Conservation (phyloP, 2,888 invertebrate species). For the Tridacna gigas region DNA sequence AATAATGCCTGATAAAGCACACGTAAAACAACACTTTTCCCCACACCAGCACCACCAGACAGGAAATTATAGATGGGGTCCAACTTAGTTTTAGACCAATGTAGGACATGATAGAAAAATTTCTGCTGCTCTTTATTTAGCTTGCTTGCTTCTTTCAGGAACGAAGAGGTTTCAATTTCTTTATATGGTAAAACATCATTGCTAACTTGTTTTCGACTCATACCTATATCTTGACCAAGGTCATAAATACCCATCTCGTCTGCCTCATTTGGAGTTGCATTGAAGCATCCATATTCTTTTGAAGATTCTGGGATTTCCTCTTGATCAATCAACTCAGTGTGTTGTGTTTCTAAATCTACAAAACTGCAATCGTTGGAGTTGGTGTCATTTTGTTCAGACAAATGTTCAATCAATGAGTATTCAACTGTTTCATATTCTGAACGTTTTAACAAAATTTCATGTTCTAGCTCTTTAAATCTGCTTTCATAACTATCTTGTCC, state of each 20-base stretch:
- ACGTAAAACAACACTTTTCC: conserved; percentile 51
- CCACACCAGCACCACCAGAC: conserved; percentile 63
- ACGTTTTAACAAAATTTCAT: not conserved
- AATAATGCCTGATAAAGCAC: conserved; percentile 39
- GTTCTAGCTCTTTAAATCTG: not conserved
- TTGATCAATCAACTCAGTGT: not conserved
- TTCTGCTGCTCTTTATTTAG: conserved; percentile 50
- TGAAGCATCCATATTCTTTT: not conserved
- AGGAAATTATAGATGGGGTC: conserved; percentile 53
- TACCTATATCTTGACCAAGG: conserved; percentile 36
- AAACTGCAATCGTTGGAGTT: not conserved
- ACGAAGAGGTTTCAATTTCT: conserved; percentile 21
- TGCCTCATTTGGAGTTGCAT: not conserved
- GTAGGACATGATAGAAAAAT: conserved; percentile 54
- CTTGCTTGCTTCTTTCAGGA: conserved; percentile 13
- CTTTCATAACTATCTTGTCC: not conserved
- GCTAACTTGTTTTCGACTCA: conserved; percentile 21
- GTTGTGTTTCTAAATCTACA: not conserved
- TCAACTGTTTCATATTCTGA: not conserved
- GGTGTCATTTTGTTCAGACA: not conserved
- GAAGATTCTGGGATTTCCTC: not conserved
- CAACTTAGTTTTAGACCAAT: conserved; percentile 39
- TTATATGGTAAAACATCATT: conserved; percentile 24
- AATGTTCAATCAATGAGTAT: not conserved
- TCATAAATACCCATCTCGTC: conserved; percentile 6